These are phyloP conservation scores for Onychostruthus taczanowskii DNA, from an alignment of 2,113 vertebrate species.

Conservation along the genomic window DNA sequence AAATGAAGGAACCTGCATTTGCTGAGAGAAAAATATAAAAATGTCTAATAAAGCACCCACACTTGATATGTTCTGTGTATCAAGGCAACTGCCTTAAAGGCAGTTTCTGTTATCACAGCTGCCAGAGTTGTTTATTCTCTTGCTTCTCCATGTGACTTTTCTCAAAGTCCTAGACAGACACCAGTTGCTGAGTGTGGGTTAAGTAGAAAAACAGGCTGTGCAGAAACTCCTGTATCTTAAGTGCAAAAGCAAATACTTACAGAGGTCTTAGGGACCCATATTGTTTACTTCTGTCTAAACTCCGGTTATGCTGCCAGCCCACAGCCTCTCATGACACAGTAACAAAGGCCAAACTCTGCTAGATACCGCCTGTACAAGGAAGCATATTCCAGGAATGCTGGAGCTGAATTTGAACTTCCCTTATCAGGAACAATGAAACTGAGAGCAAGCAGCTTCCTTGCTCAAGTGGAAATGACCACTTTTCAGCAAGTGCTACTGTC, in stretches of 20 bases:
- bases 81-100: background rate
- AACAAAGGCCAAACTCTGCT: background rate
- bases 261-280: background rate
- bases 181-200: background rate
- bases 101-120: background rate
- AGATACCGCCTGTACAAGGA: background rate
- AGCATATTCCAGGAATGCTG: background rate
- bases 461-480: background rate
- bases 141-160: background rate
- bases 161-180: background rate
- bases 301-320: too few relatives aligned
- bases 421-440: background rate
- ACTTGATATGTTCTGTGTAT: background rate
- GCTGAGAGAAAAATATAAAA: background rate
- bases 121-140: background rate
- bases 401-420: background rate
- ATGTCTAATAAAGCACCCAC: background rate
- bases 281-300: background rate
- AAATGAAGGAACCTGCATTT: background rate
- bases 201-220: background rate
- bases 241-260: background rate
- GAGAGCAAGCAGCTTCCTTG: background rate
- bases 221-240: background rate
- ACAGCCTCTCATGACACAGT: background rate
- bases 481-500: conserved; percentile 44